Evolutionary conservation across 2,888 invertebrate genomes (phyloP).

Genomic region (Lamproptera curius): DNA sequence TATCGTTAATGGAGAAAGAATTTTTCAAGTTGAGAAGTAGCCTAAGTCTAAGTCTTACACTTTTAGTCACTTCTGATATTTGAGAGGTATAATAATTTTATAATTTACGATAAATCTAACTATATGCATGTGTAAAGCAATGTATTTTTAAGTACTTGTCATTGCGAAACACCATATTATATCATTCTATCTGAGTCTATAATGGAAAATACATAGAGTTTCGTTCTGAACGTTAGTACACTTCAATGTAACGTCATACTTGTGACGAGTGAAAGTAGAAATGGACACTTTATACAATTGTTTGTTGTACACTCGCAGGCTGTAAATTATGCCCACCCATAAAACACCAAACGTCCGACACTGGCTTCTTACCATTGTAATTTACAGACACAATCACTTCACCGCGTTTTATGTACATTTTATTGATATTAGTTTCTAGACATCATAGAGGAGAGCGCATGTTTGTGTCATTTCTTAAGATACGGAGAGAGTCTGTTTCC

Average conservation of each 20-base stretch:
- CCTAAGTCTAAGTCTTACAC: too few species aligned
- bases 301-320: conserved; percentile 3
- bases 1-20: too few species aligned
- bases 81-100: too few species aligned
- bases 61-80: too few species aligned
- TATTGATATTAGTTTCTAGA: conserved; percentile 17
- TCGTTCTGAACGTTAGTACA: too few species aligned
- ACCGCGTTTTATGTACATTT: conserved; percentile 16
- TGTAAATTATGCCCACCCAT: conserved; percentile 13
- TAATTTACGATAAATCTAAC: too few species aligned
- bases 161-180: too few species aligned
- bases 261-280: conserved; percentile 13
- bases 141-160: too few species aligned
- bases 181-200: too few species aligned
- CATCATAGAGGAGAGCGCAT: background rate
- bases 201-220: too few species aligned
- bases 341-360: conserved; percentile 11
- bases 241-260: conserved; percentile 2
- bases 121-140: too few species aligned
- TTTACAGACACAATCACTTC: conserved; percentile 9
- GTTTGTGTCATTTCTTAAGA: background rate
- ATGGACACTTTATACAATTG: conserved; percentile 9
- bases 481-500: background rate
- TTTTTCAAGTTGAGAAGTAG: too few species aligned
- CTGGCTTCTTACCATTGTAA: conserved; percentile 13